Percentiles rank a stretch among this genome's conserved stretches.
These are phyloP conservation scores for Lipophrys pholis DNA, from an alignment of 2,113 vertebrate species.

Conservation along the genomic window DNA sequence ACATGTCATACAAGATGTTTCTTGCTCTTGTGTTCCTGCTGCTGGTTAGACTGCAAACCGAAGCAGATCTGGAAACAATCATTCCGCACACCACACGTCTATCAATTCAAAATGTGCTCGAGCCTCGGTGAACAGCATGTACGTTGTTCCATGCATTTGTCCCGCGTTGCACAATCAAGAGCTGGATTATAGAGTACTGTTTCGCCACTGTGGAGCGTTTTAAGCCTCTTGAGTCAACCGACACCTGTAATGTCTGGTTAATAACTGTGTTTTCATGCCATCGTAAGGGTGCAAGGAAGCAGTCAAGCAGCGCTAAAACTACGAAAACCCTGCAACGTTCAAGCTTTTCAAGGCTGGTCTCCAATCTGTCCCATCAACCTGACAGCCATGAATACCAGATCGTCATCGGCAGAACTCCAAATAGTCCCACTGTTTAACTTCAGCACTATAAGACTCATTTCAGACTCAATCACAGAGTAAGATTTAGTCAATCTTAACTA, in stretches of 20 bases:
- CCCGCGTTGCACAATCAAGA: background rate
- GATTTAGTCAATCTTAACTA: no score
- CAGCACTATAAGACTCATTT: no score
- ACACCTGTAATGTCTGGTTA: background rate
- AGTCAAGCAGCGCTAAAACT: no score
- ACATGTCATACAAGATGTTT: constrained; percentile 20
- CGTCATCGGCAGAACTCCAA: no score
- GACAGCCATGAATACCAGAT: no score
- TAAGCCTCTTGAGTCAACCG: background rate
- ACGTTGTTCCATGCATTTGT: background rate
- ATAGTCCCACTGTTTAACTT: no score
- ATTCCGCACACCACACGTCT: background rate
- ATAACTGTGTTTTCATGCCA: no score
- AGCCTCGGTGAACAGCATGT: background rate
- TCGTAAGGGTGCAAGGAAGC: no score
- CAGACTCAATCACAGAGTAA: no score
- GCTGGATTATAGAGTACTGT: background rate
- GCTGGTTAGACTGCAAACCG: constrained; percentile 5
- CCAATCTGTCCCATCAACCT: no score
- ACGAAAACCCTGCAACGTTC: no score
- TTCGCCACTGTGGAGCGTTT: background rate
- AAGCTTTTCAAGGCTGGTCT: no score
- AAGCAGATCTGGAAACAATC: background rate
- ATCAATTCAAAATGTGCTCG: background rate
- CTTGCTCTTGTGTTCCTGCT: background rate